Base-by-base conservation (phyloP, 2,797 vertebrate species). In the Acanthis flammea region DNA sequence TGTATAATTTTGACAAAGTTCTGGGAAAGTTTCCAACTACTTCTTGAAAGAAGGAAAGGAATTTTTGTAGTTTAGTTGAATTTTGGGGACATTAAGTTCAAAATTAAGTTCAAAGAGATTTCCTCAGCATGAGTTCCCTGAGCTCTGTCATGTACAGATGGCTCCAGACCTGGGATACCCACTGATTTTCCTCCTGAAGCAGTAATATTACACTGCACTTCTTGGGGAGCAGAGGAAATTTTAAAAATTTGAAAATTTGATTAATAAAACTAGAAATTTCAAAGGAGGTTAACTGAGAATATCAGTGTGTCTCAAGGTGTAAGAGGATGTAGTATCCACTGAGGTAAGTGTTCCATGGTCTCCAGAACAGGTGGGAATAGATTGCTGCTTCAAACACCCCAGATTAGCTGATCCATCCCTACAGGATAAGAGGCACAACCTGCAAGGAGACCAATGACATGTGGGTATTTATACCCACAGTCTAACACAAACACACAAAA, bases 321-420 rank as follows among this genome's bases (percentile, higher is more conserved):
- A 53, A 55, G 53, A 4, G 6, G 0, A 6, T 45, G 9, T 31
- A 30, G 7, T 60, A 39, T n/a, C 19, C 41, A 37, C 16, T 0
- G 4, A 78, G 7, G 13, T 28, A 62, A 88, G 9, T 14, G 15
- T 11, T 67, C 45, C 3, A 0, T 27, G 33, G 19, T 14, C 35
- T 85, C 17, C 21, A 61, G 80, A 30, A 47, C 9, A 47, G 0
- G 0, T 39, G 41, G 42, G 15, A 74, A 58, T 5, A 51, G 12
- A 33, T 2, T 51, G 17, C 6, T 60, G 15, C 47, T 77, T 55
- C 44, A 53, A 68, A 77, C 0, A 1, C 5, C 12, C 30, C 7
- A 18, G 7, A 6, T 54, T 7, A 83, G 48, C 41, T 35, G 24
- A 65, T 44, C 19, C 22, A 33, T 42, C 17, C 42, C 51, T 6